phyloP scores from a whole-genome alignment of 2,888 invertebrate genomes.

The Azorinus chamasolen region DNA sequence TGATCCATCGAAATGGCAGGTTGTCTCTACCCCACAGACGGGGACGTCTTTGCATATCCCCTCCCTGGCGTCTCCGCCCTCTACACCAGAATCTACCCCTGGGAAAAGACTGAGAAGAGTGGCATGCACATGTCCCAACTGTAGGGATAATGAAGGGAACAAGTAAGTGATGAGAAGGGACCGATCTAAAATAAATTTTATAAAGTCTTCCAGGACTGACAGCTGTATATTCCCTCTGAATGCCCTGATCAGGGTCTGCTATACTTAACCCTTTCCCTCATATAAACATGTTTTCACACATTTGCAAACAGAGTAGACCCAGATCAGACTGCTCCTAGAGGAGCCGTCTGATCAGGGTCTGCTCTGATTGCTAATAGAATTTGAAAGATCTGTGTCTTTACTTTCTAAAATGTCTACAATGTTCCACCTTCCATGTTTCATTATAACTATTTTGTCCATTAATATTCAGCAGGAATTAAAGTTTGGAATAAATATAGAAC shows the following conservation, averaged over 20 bases:
- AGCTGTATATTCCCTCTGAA: too few species aligned
- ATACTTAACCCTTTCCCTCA: background rate
- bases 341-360: too few species aligned
- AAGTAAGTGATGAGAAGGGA: slow-evolving; percentile 34
- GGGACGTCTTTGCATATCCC: slow-evolving; percentile 68
- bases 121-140: slow-evolving; percentile 99
- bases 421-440: too few species aligned
- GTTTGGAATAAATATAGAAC: too few species aligned
- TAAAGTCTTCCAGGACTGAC: too few species aligned
- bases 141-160: slow-evolving; percentile 93
- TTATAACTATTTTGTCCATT: too few species aligned
- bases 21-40: slow-evolving; percentile 76
- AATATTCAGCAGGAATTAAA: too few species aligned
- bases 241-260: background rate
- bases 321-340: too few species aligned
- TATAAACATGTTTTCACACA: background rate
- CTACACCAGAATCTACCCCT: slow-evolving; percentile 8
- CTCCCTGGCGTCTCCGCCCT: slow-evolving; percentile 60
- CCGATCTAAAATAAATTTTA: background rate
- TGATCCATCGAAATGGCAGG: slow-evolving; percentile 95
- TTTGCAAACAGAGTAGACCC: background rate
- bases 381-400: too few species aligned
- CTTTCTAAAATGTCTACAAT: too few species aligned
- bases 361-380: too few species aligned
- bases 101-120: slow-evolving; percentile 91